These are phyloP conservation scores for Beroe ovata DNA, from an alignment of 37 sponge, comb jelly and placozoan species.

Conservation along the genomic window DNA sequence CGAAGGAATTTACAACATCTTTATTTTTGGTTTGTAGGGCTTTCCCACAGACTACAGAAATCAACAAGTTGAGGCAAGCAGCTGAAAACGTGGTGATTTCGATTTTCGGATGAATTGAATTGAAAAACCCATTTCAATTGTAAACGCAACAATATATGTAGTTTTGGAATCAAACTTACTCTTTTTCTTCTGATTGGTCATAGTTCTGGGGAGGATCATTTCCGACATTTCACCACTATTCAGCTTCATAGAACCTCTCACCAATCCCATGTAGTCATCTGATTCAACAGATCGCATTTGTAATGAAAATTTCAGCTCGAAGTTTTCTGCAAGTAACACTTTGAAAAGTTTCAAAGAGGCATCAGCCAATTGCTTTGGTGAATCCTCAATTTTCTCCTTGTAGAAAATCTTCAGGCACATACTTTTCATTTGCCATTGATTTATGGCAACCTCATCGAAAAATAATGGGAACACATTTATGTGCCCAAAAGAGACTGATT, in stretches of 20 bases:
- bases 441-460: constrained; percentile 37
- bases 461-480: constrained; percentile 50
- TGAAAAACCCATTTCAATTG: too few species aligned
- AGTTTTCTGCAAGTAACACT: constrained; percentile 14
- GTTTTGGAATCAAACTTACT: too few species aligned
- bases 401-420: background rate
- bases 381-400: constrained; percentile 50
- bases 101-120: too few species aligned
- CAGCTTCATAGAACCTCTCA: background rate
- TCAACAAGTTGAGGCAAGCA: background rate
- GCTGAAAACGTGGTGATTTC: too few species aligned
- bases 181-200: background rate
- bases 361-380: constrained; percentile 19
- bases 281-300: constrained; percentile 1
- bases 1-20: constrained; percentile 9
- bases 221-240: constrained; percentile 31
- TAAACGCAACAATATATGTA: too few species aligned
- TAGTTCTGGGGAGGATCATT: background rate
- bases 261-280: constrained; percentile 41
- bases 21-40: constrained; percentile 17
- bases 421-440: constrained; percentile 17
- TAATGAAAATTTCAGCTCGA: background rate
- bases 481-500: constrained; percentile 15
- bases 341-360: constrained; percentile 4
- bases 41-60: constrained; percentile 51